Evolutionary conservation across 1,140 invertebrate species (phyloP), one percentile per base, ranked within the genome.

Genomic region (Orussus abietinus): DNA sequence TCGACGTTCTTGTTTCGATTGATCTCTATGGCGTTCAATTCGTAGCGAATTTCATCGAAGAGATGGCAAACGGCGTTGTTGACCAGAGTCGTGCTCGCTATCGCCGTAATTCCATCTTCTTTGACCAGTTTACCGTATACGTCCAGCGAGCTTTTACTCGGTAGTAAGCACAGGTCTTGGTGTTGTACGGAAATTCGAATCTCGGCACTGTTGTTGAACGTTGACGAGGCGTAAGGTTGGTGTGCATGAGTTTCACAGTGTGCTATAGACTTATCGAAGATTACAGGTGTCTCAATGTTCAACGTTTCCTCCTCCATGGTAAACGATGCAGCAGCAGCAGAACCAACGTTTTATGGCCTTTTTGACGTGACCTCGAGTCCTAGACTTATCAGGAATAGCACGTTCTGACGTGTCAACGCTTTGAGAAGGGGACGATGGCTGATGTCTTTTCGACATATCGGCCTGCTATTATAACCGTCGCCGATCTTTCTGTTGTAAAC

Each of bases 21-120:
- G 36, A 75, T 65, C 52, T 67, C 66, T 2, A 66, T 46, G 17
- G 58, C 66, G 49, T 69, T 69, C 3, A 75, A 6, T 55, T 72
- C 66, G 49, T 71, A 75, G 25, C 66, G 50, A n/a, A 72, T 68
- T 47, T 73, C 68, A 42, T 67, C 59, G 54, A 76, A n/a, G n/a
- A 75, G 42, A 56, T 62, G 61, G 15, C 59, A 48, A 5, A 68
- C 42, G 11, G 47, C 53, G 52, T 71, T 74, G 49, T 69, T 72
- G 9, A 52, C 49, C 21, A 73, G 38, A 20, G 3, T 42, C n/a
- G 44, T 43, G 0, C 18, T 47, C 3, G 21, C 10, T n/a, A 30
- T n/a, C 3, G 38, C 18, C 11, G 37, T 11, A n/a, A 7, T 44
- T 17, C 44, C 47, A 45, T 56, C 50, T 11, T 12, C 18, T 45